Percentiles rank a stretch among this genome's conserved stretches.
These are phyloP conservation scores for Drosophila grimshawi DNA, from an alignment of 1,140 invertebrate species.

Conservation along the genomic window DNA sequence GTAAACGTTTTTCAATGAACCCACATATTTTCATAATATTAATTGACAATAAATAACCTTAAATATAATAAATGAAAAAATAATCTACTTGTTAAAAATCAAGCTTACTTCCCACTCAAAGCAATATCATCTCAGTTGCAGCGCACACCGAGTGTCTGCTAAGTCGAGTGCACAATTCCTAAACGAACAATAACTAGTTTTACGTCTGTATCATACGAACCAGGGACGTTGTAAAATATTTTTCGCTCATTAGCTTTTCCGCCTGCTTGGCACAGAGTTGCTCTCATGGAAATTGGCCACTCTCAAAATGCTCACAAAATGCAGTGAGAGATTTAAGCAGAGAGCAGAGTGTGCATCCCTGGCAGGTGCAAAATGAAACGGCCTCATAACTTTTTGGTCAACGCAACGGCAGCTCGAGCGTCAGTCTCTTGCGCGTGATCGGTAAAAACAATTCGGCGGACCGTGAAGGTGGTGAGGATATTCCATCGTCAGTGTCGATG, in stretches of 20 bases:
- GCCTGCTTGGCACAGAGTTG: slow-evolving; percentile 35
- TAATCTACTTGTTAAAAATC: not conserved
- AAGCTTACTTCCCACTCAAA: not conserved
- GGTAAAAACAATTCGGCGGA: slow-evolving; percentile 73
- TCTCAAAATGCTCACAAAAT: slow-evolving; percentile 22
- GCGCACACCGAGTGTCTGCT: not conserved
- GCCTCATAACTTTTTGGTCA: slow-evolving; percentile 70
- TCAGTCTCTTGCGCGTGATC: slow-evolving; percentile 78
- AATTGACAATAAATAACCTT: too few species aligned
- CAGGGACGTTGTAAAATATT: slow-evolving; percentile 50
- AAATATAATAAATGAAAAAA: not conserved
- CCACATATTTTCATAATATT: not conserved
- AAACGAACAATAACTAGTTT: slow-evolving; percentile 69
- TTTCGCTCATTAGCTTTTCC: slow-evolving; percentile 50
- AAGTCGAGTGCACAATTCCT: slow-evolving; percentile 12
- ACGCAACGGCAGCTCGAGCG: slow-evolving; percentile 41
- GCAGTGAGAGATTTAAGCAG: slow-evolving; percentile 32
- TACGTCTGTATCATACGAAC: slow-evolving; percentile 59
- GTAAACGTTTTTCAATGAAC: not conserved
- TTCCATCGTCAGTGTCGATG: slow-evolving; percentile 57
- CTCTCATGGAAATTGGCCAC: slow-evolving; percentile 10
- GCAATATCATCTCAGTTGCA: not conserved
- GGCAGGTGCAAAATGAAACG: slow-evolving; percentile 63
- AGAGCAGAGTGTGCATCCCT: slow-evolving; percentile 46
- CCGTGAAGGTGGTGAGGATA: slow-evolving; percentile 79